phyloP scores from a whole-genome alignment of 1,140 invertebrate species.

The Eumaeus atala region DNA sequence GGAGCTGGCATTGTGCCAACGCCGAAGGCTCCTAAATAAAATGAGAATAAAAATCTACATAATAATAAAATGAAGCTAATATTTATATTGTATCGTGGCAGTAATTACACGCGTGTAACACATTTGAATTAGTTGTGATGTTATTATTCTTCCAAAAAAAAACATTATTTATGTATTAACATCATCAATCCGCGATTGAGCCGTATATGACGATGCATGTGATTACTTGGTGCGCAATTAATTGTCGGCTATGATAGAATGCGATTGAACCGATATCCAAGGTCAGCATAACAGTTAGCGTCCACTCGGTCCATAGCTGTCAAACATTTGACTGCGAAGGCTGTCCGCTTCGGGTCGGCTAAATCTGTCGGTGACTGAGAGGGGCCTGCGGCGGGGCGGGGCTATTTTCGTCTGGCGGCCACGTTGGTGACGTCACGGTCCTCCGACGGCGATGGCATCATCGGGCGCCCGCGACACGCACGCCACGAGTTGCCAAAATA shows the following conservation, averaged over 20 bases:
- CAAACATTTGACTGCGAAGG: constrained; percentile 29
- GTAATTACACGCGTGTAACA: too few relatives aligned
- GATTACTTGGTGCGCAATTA: neutral
- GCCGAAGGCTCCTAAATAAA: too few relatives aligned
- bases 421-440: constrained; percentile 72
- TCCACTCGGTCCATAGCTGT: constrained; percentile 23
- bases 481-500: constrained; percentile 67
- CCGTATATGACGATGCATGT: constrained; percentile 1
- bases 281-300: constrained; percentile 15
- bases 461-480: constrained; percentile 62
- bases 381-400: constrained; percentile 59
- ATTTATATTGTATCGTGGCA: too few relatives aligned
- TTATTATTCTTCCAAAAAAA: too few relatives aligned
- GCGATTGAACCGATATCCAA: constrained; percentile 12
- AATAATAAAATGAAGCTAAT: too few relatives aligned
- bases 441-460: constrained; percentile 68
- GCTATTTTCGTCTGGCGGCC: constrained; percentile 73
- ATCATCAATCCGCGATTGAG: too few relatives aligned
- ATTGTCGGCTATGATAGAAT: neutral
- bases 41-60: too few relatives aligned
- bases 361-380: constrained; percentile 67
- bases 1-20: too few relatives aligned
- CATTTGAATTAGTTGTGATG: too few relatives aligned
- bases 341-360: constrained; percentile 39
- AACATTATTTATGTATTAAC: too few relatives aligned